Evolutionary conservation across 2,888 invertebrate genomes (phyloP).

Genomic region (Pemphredon lugubris): DNA sequence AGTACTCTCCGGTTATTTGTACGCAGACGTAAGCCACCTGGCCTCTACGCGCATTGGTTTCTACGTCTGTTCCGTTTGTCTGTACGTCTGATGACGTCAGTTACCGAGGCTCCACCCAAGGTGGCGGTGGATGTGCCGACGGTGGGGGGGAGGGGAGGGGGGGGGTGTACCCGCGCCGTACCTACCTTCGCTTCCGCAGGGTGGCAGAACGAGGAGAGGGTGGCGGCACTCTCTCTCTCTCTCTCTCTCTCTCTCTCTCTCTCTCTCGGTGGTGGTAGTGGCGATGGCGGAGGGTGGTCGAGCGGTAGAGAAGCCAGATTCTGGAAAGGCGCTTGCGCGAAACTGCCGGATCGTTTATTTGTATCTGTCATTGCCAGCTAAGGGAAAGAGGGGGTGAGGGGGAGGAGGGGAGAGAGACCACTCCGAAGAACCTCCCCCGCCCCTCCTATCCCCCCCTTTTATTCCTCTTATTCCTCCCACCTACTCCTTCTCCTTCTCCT

Average conservation of each 20-base stretch:
- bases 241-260: too few relatives aligned
- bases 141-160: too few relatives aligned
- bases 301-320: conserved; percentile 54
- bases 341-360: conserved; percentile 79
- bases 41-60: conserved; percentile 76
- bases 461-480: conserved; percentile 50
- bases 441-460: conserved; percentile 40
- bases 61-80: conserved; percentile 78
- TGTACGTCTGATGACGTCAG: conserved; percentile 79
- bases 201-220: conserved; percentile 36
- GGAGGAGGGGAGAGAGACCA: conserved; percentile 59
- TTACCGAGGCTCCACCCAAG: conserved; percentile 79
- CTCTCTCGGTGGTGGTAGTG: conserved; percentile 48
- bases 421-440: conserved; percentile 53
- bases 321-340: conserved; percentile 76
- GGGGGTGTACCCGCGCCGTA: conserved; percentile 35
- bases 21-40: conserved; percentile 75
- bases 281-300: conserved; percentile 49
- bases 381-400: conserved; percentile 60
- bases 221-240: too few relatives aligned
- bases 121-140: conserved; percentile 58
- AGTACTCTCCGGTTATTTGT: conserved; percentile 67
- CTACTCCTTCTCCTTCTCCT: conserved; percentile 54
- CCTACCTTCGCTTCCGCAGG: conserved; percentile 47
- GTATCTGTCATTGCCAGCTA: conserved; percentile 80